Conservation (phyloP, 2,797 vertebrate genomes). For the Chrosomus eos region DNA sequence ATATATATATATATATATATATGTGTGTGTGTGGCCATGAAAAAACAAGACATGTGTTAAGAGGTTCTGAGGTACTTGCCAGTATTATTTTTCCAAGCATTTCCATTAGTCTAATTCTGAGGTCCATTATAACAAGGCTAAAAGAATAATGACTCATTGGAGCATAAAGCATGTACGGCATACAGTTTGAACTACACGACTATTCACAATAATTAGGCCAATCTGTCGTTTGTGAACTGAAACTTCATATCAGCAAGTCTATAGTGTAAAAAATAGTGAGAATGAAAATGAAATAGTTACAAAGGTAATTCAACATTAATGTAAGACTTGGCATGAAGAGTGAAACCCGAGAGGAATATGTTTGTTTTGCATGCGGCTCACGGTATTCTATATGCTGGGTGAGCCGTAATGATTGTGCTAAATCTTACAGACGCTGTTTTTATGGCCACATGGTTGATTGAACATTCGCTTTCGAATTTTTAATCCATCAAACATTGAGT, state of each 20-base stretch:
- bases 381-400: conserved; percentile 15
- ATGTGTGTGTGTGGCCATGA: no score
- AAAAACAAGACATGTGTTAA: background rate
- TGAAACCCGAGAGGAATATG: conserved; percentile 1
- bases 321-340: conserved; percentile 29
- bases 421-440: conserved; percentile 17
- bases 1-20: no score
- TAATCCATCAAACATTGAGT: background rate
- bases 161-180: background rate
- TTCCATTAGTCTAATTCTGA: background rate
- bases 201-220: background rate
- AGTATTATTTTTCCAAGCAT: background rate
- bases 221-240: background rate
- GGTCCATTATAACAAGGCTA: background rate
- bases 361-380: background rate
- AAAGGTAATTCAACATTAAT: conserved; percentile 11
- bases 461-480: conserved; percentile 31
- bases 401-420: conserved; percentile 21
- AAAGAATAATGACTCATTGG: background rate
- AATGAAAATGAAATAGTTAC: conserved; percentile 35
- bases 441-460: background rate
- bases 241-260: background rate
- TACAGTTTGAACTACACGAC: background rate
- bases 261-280: conserved; percentile 10
- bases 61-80: background rate